Conservation (phyloP, 1,140 invertebrate species). For the Zaprionus nigranus region DNA sequence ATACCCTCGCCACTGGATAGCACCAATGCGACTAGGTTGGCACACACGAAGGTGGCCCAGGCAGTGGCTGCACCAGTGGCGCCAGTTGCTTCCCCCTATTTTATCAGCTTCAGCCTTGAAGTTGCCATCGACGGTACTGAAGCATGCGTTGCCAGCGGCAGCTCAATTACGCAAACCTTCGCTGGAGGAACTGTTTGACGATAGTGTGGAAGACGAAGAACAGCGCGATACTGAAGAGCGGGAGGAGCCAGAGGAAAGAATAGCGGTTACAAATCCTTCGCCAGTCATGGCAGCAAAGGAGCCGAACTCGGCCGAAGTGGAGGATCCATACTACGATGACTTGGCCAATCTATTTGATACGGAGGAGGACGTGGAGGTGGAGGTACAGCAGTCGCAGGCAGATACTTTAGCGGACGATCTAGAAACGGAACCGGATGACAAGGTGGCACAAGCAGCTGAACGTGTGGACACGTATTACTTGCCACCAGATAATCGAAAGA, state of each 20-base stretch:
- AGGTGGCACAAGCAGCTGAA: conserved; percentile 89
- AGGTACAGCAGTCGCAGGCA: conserved; percentile 1
- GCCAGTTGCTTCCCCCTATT: neutral
- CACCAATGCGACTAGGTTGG: conserved; percentile 84
- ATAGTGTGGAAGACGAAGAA: conserved; percentile 23
- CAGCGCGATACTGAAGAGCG: conserved; percentile 15
- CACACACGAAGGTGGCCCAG: conserved; percentile 81
- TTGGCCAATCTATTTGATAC: conserved; percentile 50
- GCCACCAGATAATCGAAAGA: conserved; percentile 86
- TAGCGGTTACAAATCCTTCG: conserved; percentile 9
- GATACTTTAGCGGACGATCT: conserved; percentile 59
- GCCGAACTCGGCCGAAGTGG: conserved; percentile 10
- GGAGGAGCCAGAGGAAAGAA: conserved; percentile 14
- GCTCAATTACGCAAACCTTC: conserved; percentile 77
- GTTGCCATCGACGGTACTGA: conserved; percentile 56
- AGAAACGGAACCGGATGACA: conserved; percentile 84
- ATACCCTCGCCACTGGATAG: conserved; percentile 89
- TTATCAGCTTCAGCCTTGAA: conserved; percentile 47
- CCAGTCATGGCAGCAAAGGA: neutral
- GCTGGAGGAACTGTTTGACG: conserved; percentile 57
- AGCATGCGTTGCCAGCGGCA: conserved; percentile 57
- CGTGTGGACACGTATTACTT: conserved; percentile 89
- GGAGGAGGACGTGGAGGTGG: conserved; percentile 55
- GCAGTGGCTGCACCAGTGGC: conserved; percentile 29
- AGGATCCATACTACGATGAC: conserved; percentile 42